phyloP scores from a whole-genome alignment of 2,888 invertebrate species.

The Ichneumon xanthorius region DNA sequence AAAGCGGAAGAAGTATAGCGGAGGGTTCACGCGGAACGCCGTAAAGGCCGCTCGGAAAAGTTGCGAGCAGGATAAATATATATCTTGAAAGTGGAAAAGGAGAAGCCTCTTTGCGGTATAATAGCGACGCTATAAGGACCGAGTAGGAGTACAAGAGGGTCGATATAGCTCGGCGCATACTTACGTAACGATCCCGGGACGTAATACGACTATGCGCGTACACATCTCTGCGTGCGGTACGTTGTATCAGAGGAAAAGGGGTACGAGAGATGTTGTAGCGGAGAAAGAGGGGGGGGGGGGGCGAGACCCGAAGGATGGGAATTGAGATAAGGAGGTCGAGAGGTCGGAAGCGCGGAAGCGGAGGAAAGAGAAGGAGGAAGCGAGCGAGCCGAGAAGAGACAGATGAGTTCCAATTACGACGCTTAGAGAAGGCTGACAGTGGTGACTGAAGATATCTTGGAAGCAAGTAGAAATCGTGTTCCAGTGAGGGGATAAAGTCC shows the following conservation, averaged over 20 bases:
- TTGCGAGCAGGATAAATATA: conserved; percentile 15
- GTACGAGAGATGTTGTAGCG: neutral
- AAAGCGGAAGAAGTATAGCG: neutral
- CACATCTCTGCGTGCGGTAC: neutral
- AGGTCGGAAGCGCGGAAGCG: conserved; percentile 3
- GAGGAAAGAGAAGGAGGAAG: conserved; percentile 26
- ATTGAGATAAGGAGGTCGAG: conserved; percentile 52
- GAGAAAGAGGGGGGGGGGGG: neutral
- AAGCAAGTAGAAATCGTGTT: conserved; percentile 4
- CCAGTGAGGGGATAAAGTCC: conserved; percentile 9
- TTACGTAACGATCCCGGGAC: conserved; percentile 6
- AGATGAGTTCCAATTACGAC: conserved; percentile 60
- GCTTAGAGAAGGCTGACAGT: conserved; percentile 31
- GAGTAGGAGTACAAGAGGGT: conserved; percentile 15
- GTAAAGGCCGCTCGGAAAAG: conserved; percentile 34
- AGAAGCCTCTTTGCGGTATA: conserved; percentile 13
- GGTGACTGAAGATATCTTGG: conserved; percentile 38
- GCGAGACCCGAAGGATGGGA: conserved; percentile 15
- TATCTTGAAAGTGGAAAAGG: conserved; percentile 7
- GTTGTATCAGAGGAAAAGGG: conserved; percentile 18
- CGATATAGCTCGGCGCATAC: conserved; percentile 27
- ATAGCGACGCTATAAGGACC: conserved; percentile 4
- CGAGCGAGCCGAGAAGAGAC: conserved; percentile 28
- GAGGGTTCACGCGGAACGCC: conserved; percentile 11
- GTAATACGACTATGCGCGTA: neutral